Percentiles rank a stretch among this genome's conserved stretches.
phyloP scores from a whole-genome alignment of 2,113 vertebrate genomes.

The Alectura lathami region DNA sequence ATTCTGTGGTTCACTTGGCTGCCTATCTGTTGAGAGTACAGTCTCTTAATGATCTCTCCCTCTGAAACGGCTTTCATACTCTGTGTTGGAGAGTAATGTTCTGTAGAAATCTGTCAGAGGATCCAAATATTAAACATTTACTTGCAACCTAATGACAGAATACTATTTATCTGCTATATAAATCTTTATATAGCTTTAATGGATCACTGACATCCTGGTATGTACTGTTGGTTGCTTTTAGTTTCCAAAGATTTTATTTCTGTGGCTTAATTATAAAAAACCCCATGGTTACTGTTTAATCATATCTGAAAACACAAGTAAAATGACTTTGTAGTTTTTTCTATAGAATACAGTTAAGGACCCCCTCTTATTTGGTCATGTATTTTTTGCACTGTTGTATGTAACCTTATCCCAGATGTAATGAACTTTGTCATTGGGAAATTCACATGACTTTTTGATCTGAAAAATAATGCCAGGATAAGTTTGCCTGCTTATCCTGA shows the following conservation, averaged over 20 bases:
- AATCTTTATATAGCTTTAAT: slow-evolving; percentile 48
- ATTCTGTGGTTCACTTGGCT: not conserved
- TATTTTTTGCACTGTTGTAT: not conserved
- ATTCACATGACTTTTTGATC: not conserved
- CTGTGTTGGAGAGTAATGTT: slow-evolving; percentile 29
- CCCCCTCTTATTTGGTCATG: not conserved
- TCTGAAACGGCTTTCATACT: not conserved
- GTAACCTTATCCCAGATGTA: not conserved
- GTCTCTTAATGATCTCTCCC: slow-evolving; percentile 6
- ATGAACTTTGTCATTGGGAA: not conserved
- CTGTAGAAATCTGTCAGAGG: slow-evolving; percentile 29
- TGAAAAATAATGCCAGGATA: not conserved
- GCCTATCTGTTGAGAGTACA: not conserved
- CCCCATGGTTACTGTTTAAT: not conserved
- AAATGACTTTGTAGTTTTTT: not conserved
- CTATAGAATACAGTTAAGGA: not conserved
- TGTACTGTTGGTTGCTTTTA: slow-evolving; percentile 14
- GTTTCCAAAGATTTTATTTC: slow-evolving; percentile 42
- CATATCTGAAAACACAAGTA: not conserved
- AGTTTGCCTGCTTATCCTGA: not conserved
- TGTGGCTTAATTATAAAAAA: slow-evolving; percentile 37
- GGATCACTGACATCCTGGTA: slow-evolving; percentile 37
- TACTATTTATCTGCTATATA: slow-evolving; percentile 37
- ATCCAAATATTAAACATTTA: slow-evolving; percentile 30
- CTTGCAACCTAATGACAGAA: not conserved